Conservation (phyloP, 2,888 invertebrate species). For the Urechis unicinctus region DNA sequence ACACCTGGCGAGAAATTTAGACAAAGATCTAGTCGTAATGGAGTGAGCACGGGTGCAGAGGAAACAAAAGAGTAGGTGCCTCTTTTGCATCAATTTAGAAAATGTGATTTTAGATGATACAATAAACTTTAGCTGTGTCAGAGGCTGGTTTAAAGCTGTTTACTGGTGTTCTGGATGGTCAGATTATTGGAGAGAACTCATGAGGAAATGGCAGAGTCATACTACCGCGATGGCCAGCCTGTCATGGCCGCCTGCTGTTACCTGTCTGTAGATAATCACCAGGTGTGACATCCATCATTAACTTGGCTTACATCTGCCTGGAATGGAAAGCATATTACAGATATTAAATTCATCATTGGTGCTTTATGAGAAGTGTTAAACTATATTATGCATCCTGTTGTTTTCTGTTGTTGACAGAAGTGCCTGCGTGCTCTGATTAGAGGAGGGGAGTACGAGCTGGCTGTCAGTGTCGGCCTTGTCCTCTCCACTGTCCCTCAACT, state of each 20-base stretch:
- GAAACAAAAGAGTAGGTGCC: no score
- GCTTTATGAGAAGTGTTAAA: no score
- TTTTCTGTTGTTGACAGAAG: no score
- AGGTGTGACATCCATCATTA: slow-evolving; percentile 22
- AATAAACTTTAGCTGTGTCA: no score
- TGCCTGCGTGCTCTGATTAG: slow-evolving; percentile 38
- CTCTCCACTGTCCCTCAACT: slow-evolving; percentile 27
- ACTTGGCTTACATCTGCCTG: neutral
- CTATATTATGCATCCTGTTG: no score
- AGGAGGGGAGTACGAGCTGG: slow-evolving; percentile 51
- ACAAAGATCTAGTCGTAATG: neutral
- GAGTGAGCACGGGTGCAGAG: no score
- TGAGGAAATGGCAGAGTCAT: slow-evolving; percentile 35
- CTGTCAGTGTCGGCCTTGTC: slow-evolving; percentile 43
- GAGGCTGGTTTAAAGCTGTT: no score
- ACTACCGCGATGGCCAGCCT: slow-evolving; percentile 47
- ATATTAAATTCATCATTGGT: no score
- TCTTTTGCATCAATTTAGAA: no score
- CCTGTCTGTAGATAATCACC: slow-evolving; percentile 44
- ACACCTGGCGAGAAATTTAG: neutral
- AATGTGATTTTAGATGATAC: no score
- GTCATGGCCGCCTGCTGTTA: slow-evolving; percentile 50
- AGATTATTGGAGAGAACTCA: slow-evolving; percentile 32
- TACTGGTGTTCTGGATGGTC: neutral
- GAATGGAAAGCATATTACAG: no score